Conservation (phyloP, 1,140 invertebrate species). For the Drosophila tristis region DNA sequence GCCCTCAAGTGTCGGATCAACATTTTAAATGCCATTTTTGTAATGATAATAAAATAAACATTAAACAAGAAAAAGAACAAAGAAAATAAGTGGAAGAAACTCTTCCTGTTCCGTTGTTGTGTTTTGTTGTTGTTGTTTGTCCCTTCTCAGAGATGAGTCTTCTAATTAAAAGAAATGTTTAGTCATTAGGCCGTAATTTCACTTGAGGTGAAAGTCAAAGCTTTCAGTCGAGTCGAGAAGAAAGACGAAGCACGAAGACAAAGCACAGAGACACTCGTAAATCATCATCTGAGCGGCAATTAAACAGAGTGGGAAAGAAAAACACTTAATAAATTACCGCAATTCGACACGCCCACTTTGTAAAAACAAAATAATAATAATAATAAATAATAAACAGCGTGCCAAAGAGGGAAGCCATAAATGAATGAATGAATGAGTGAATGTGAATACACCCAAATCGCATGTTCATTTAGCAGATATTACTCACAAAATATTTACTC, state of each 20-base stretch:
- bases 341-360: slow-evolving; percentile 61
- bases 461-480: slow-evolving; percentile 43
- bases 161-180: slow-evolving; percentile 76
- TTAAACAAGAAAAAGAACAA: slow-evolving; percentile 37
- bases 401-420: slow-evolving; percentile 37
- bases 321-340: slow-evolving; percentile 70
- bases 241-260: slow-evolving; percentile 31
- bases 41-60: slow-evolving; percentile 27
- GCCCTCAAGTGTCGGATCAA: slow-evolving; percentile 57
- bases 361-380: slow-evolving; percentile 22
- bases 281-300: slow-evolving; percentile 63
- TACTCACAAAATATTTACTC: slow-evolving; percentile 28
- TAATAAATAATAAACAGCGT: neutral
- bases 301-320: slow-evolving; percentile 57
- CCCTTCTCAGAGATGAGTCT: slow-evolving; percentile 57
- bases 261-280: slow-evolving; percentile 35
- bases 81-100: slow-evolving; percentile 53
- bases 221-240: slow-evolving; percentile 24
- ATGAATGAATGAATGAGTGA: slow-evolving; percentile 49
- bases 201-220: slow-evolving; percentile 73
- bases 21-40: slow-evolving; percentile 38
- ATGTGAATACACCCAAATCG: slow-evolving; percentile 40
- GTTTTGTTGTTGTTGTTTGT: slow-evolving; percentile 31
- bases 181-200: slow-evolving; percentile 78
- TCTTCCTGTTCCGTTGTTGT: slow-evolving; percentile 44